phyloP scores from a whole-genome alignment of 2,888 invertebrate genomes.

The Tigriopus californicus region DNA sequence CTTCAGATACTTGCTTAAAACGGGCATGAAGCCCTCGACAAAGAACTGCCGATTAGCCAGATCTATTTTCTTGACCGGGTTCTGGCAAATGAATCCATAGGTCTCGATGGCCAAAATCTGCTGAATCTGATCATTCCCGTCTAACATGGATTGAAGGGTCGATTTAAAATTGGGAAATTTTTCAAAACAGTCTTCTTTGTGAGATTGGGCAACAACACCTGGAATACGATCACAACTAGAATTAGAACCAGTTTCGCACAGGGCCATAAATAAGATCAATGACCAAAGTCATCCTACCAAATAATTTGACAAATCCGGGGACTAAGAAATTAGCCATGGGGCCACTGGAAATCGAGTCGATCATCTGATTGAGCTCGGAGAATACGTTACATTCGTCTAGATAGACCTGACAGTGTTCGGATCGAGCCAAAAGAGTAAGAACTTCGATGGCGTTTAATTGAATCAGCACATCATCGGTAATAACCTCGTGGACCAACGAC shows the following conservation, averaged over 20 bases:
- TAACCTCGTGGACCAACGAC: no score
- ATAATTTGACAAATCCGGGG: neutral
- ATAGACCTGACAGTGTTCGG: neutral
- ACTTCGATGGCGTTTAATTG: neutral
- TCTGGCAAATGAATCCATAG: neutral
- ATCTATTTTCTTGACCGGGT: neutral
- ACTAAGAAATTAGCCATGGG: neutral
- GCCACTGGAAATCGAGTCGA: neutral
- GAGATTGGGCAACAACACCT: no score
- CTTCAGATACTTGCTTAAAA: neutral
- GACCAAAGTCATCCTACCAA: neutral
- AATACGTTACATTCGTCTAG: neutral
- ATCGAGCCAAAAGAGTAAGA: neutral
- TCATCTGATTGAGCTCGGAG: neutral
- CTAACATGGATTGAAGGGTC: neutral
- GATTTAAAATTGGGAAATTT: neutral
- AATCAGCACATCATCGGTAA: neutral
- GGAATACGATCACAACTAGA: no score
- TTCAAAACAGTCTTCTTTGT: no score
- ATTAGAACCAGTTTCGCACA: no score
- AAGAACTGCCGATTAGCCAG: neutral
- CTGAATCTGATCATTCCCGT: neutral
- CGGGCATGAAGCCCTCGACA: neutral
- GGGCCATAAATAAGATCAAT: neutral
- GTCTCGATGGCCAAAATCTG: neutral